phyloP scores from a whole-genome alignment of 2,888 invertebrate genomes.

The Melieria omissa region DNA sequence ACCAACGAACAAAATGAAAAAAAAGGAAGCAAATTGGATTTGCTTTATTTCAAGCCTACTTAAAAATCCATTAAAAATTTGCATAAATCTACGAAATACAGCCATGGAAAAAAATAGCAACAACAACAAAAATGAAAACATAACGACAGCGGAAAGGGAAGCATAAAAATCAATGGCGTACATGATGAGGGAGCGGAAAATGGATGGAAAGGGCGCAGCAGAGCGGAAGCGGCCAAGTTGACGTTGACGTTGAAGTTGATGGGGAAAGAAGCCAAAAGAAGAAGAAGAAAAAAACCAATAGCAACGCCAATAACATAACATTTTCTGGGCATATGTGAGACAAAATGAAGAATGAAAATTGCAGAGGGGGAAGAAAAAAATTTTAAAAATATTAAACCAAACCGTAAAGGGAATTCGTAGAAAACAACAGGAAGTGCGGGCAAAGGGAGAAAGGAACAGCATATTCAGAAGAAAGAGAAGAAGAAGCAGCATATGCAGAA shows the following conservation, averaged over 20 bases:
- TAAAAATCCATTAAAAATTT: slow-evolving; percentile 62
- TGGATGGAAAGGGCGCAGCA: too few species aligned
- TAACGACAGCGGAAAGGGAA: neutral
- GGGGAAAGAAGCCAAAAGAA: too few species aligned
- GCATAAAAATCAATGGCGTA: slow-evolving; percentile 11
- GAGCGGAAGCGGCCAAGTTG: neutral
- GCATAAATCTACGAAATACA: slow-evolving; percentile 48
- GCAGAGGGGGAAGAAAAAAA: too few species aligned
- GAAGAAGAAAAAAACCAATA: too few species aligned
- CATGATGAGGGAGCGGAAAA: too few species aligned
- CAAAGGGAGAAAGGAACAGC: neutral
- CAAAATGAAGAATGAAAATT: neutral
- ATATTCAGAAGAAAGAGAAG: neutral
- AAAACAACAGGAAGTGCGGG: neutral
- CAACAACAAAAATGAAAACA: neutral
- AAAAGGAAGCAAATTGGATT: slow-evolving; percentile 42
- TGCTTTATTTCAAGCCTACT: slow-evolving; percentile 56
- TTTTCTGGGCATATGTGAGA: neutral
- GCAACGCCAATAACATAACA: too few species aligned
- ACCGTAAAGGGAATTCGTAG: neutral
- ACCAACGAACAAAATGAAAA: neutral
- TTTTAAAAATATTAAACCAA: too few species aligned
- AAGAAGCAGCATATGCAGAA: neutral
- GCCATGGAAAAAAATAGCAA: neutral
- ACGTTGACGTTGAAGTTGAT: neutral